phyloP scores from a whole-genome alignment of 2,113 vertebrate genomes.

The Cyphomyrus plagiostoma region DNA sequence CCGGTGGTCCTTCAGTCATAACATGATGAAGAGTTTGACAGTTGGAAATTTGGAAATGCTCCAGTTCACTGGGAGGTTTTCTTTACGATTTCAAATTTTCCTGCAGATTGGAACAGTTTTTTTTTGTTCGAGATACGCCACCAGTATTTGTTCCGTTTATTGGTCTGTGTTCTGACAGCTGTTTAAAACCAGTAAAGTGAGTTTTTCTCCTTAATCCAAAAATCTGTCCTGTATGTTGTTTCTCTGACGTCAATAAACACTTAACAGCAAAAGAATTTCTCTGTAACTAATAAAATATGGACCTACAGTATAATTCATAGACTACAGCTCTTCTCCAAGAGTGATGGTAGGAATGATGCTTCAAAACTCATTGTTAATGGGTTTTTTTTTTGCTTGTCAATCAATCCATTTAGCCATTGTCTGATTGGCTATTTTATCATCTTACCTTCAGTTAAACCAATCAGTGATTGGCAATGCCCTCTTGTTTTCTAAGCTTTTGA shows the following conservation, averaged over 20 bases:
- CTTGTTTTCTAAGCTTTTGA: neutral
- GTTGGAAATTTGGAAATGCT: neutral
- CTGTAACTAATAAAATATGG: neutral
- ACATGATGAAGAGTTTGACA: neutral
- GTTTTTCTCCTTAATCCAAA: neutral
- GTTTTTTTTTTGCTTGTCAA: neutral
- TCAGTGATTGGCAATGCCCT: neutral
- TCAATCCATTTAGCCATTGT: neutral
- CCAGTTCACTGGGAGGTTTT: neutral
- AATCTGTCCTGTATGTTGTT: neutral
- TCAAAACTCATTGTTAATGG: neutral
- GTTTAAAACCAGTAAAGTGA: conserved; percentile 10
- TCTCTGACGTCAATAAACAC: neutral
- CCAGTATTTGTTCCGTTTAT: neutral
- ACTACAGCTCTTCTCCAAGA: neutral
- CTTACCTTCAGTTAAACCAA: neutral
- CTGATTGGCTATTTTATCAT: neutral
- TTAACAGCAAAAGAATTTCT: neutral
- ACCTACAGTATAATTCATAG: neutral
- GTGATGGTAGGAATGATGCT: neutral
- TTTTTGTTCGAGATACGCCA: neutral
- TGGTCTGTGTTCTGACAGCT: conserved; percentile 1
- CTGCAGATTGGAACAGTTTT: neutral
- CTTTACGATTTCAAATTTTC: neutral
- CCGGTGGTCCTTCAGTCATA: neutral